Evolutionary conservation across 2,113 vertebrate species (phyloP).

Genomic region (Leucoraja erinaceus): DNA sequence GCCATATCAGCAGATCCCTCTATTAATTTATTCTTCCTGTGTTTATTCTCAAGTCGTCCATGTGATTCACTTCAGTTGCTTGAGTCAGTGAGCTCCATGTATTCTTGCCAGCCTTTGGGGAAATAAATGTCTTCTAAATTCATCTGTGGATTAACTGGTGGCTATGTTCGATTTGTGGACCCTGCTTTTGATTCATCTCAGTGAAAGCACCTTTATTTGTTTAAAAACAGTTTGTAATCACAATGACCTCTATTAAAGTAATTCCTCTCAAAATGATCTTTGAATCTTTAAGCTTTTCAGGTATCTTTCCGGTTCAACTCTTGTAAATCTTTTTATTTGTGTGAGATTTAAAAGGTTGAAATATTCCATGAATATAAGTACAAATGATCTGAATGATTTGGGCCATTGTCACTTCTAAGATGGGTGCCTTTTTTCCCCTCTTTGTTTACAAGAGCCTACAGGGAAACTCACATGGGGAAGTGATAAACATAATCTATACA

Average conservation of each 20-base stretch:
- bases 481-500: neutral
- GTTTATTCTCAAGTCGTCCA: neutral
- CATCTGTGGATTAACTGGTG: no score
- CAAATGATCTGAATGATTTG: neutral
- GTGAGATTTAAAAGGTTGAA: neutral
- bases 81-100: neutral
- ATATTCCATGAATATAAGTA: no score
- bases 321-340: neutral
- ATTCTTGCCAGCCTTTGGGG: neutral
- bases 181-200: neutral
- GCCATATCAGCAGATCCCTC: neutral
- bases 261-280: neutral
- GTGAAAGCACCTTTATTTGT: neutral
- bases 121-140: no score
- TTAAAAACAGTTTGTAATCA: neutral
- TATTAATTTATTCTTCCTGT: neutral
- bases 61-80: neutral
- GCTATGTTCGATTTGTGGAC: neutral
- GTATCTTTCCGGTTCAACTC: neutral
- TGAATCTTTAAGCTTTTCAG: neutral
- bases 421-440: neutral
- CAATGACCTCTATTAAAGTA: neutral
- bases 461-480: neutral
- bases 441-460: neutral
- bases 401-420: neutral